These are phyloP conservation scores for Kryptolebias marmoratus DNA, from an alignment of 2,113 vertebrate species.

Conservation along the genomic window DNA sequence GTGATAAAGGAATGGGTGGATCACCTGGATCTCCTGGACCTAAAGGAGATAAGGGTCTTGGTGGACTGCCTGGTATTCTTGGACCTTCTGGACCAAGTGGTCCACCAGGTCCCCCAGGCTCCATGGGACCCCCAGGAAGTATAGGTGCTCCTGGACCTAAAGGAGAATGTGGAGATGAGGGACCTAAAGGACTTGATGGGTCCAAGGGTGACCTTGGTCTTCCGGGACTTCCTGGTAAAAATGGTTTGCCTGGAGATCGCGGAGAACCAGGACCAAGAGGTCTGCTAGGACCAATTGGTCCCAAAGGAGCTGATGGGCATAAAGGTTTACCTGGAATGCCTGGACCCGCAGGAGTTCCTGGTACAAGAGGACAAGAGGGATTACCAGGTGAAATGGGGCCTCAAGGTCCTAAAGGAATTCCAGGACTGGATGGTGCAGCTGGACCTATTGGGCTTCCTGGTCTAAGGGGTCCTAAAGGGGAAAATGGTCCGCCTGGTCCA, in stretches of 20 bases:
- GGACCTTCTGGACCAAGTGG: conserved; percentile 88
- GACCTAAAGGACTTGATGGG: conserved; percentile 88
- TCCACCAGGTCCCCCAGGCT: conserved; percentile 83
- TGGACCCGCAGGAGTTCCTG: conserved; percentile 84
- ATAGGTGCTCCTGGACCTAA: conserved; percentile 89
- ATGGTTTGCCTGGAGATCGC: conserved; percentile 88
- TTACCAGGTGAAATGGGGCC: conserved; percentile 86
- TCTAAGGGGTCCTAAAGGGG: conserved; percentile 88
- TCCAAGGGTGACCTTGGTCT: conserved; percentile 87
- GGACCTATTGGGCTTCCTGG: conserved; percentile 90
- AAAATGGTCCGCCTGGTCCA: conserved; percentile 84
- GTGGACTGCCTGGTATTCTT: conserved; percentile 86
- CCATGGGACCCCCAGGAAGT: conserved; percentile 86
- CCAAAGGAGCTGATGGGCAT: conserved; percentile 89
- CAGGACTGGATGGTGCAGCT: conserved; percentile 87
- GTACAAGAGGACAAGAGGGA: conserved; percentile 87
- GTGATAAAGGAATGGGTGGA: conserved; percentile 88
- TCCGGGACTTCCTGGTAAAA: conserved; percentile 89
- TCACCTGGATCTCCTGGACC: conserved; percentile 85
- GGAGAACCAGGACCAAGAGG: conserved; percentile 91
- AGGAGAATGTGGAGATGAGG: conserved; percentile 88
- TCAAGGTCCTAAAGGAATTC: conserved; percentile 92
- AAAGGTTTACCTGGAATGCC: conserved; percentile 89
- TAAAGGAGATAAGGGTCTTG: conserved; percentile 90
- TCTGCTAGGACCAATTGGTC: conserved; percentile 84